These are phyloP conservation scores for Plotosus lineatus DNA, from an alignment of 2,113 vertebrate genomes.

Conservation along the genomic window DNA sequence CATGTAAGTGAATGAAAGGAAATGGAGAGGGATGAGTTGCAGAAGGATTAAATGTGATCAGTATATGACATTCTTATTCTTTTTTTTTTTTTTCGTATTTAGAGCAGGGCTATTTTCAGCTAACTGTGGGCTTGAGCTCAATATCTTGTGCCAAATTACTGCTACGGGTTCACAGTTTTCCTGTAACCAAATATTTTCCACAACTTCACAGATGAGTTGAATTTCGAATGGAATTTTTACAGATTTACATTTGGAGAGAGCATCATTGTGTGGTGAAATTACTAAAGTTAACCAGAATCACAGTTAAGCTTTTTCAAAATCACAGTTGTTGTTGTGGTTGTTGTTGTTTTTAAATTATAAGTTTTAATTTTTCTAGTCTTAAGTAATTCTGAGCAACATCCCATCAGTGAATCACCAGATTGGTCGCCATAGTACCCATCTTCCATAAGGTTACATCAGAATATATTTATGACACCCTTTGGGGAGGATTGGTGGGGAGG, in stretches of 20 bases:
- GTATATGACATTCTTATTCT: conserved; percentile 14
- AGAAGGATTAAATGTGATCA: conserved; percentile 12
- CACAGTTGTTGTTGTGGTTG: too few relatives aligned
- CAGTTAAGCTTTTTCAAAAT: too few relatives aligned
- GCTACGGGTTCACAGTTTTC: not conserved
- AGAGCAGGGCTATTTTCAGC: conserved; percentile 12
- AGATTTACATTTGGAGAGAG: not conserved
- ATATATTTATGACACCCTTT: too few relatives aligned
- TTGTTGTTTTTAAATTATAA: too few relatives aligned
- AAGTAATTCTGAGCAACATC: not conserved
- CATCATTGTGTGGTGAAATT: not conserved
- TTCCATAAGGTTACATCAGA: too few relatives aligned
- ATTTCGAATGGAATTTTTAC: not conserved
- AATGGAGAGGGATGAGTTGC: conserved; percentile 11
- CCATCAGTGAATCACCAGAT: too few relatives aligned
- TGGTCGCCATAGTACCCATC: too few relatives aligned
- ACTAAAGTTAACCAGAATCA: too few relatives aligned
- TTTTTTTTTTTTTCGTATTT: conserved; percentile 7
- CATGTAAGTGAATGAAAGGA: conserved; percentile 37
- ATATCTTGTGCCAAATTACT: not conserved
- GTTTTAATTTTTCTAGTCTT: not conserved
- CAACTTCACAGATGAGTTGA: not conserved
- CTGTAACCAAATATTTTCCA: not conserved
- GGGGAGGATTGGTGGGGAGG: too few relatives aligned
- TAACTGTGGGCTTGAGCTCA: not conserved